Evolutionary conservation across 2,888 invertebrate species (phyloP).

Genomic region (Drosophila suboccidentalis): DNA sequence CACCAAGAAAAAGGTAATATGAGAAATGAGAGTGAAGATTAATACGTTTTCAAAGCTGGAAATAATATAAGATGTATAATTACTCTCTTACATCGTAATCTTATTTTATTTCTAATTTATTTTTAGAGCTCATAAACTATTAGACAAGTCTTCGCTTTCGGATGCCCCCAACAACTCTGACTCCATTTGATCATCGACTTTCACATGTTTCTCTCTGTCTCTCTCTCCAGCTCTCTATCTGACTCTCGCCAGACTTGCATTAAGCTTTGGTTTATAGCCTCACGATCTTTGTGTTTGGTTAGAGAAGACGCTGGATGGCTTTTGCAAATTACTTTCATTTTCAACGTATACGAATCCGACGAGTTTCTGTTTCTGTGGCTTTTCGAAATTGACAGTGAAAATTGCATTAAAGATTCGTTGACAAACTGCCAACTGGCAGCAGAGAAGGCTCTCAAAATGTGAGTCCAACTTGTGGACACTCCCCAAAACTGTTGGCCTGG

Average conservation of each 20-base stretch:
- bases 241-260: constrained; percentile 27
- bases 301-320: too few relatives aligned
- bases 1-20: constrained; percentile 6
- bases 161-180: constrained; percentile 32
- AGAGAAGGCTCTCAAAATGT: constrained; percentile 40
- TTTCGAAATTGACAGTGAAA: constrained; percentile 74
- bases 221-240: constrained; percentile 17
- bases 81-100: not conserved
- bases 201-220: constrained; percentile 47
- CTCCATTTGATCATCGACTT: constrained; percentile 46
- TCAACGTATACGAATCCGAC: constrained; percentile 23
- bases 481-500: constrained; percentile 30
- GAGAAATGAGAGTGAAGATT: constrained; percentile 29
- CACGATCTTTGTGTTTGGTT: constrained; percentile 64
- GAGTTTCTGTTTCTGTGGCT: constrained; percentile 33
- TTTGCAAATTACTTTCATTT: constrained; percentile 66
- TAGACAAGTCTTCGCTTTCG: constrained; percentile 60
- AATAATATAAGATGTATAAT: not conserved
- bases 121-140: constrained; percentile 4
- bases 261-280: constrained; percentile 46
- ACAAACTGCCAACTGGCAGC: constrained; percentile 61
- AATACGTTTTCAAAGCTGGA: not conserved
- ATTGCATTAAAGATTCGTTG: constrained; percentile 56
- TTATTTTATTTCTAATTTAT: constrained; percentile 4
- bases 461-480: constrained; percentile 54